A percentile compares a stretch with the other conserved stretches of the same genome.
Evolutionary conservation across 2,797 vertebrate genomes (phyloP).

Genomic region (Melanotaenia pygmaea): DNA sequence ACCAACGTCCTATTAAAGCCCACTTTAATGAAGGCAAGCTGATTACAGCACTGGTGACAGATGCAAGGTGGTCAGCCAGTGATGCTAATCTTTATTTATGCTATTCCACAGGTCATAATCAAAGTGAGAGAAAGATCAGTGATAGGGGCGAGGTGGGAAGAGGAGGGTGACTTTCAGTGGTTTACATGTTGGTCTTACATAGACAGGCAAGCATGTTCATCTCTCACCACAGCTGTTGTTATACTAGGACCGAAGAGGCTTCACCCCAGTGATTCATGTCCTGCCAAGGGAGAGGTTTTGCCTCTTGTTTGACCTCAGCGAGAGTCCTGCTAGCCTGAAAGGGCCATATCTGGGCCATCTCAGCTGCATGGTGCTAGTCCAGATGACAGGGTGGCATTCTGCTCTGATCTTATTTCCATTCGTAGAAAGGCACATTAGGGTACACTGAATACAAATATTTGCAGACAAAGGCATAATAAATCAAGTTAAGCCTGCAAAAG

Average conservation of each 20-base stretch:
- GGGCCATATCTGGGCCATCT: slow-evolving; percentile 62
- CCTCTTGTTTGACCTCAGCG: slow-evolving; percentile 77
- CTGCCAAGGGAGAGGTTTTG: slow-evolving; percentile 80
- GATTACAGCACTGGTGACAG: slow-evolving; percentile 72
- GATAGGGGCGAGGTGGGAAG: slow-evolving; percentile 32
- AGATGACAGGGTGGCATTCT: slow-evolving; percentile 66
- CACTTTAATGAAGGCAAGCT: slow-evolving; percentile 67
- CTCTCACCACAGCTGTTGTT: slow-evolving; percentile 81
- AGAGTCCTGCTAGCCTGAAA: slow-evolving; percentile 59
- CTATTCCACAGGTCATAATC: slow-evolving; percentile 64
- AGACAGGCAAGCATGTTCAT: slow-evolving; percentile 71
- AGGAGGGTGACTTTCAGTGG: slow-evolving; percentile 67
- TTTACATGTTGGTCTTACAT: slow-evolving; percentile 68
- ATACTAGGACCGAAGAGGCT: slow-evolving; percentile 66
- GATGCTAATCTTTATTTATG: slow-evolving; percentile 75
- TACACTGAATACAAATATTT: slow-evolving; percentile 40
- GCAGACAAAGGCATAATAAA: slow-evolving; percentile 39
- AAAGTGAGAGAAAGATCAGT: slow-evolving; percentile 64
- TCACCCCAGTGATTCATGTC: slow-evolving; percentile 76
- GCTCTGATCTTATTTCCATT: slow-evolving; percentile 67
- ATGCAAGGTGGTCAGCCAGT: slow-evolving; percentile 61
- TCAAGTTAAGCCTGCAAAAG: slow-evolving; percentile 26
- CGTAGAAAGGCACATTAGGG: slow-evolving; percentile 46
- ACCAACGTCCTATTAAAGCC: slow-evolving; percentile 71
- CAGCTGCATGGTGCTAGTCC: slow-evolving; percentile 51